Conservation (phyloP, 2,888 invertebrate genomes). For the Mechanitis mazaeus region DNA sequence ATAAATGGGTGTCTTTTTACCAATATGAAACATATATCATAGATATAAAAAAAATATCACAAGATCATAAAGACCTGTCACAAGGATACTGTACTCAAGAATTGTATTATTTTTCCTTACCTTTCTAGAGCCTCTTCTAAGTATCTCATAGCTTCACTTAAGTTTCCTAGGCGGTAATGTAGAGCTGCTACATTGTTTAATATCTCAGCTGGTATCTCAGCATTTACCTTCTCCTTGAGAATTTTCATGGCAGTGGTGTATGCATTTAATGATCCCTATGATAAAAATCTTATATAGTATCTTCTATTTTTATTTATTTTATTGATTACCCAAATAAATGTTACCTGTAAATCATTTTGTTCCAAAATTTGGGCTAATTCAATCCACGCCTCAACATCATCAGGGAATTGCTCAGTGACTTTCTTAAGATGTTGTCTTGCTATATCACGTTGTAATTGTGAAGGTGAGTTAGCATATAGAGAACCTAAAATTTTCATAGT, state of each 20-base stretch:
- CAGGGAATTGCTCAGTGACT: slow-evolving; percentile 96
- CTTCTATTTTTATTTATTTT: no score
- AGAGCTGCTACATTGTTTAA: slow-evolving; percentile 97
- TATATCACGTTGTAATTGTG: slow-evolving; percentile 93
- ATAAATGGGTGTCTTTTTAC: no score
- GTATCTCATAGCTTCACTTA: slow-evolving; percentile 88
- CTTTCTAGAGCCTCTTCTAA: slow-evolving; percentile 89
- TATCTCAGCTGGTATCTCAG: slow-evolving; percentile 98
- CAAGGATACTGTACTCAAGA: not conserved
- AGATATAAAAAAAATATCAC: no score
- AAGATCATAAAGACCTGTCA: no score
- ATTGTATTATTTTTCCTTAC: slow-evolving; percentile 44
- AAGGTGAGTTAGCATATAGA: slow-evolving; percentile 92
- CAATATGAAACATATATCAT: no score
- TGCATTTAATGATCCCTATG: slow-evolving; percentile 88
- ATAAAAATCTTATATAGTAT: not conserved
- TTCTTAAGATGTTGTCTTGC: slow-evolving; percentile 96
- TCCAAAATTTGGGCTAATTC: slow-evolving; percentile 98
- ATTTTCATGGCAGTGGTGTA: slow-evolving; percentile 96
- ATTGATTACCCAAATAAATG: not conserved
- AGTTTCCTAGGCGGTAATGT: slow-evolving; percentile 91
- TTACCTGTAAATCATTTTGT: slow-evolving; percentile 88
- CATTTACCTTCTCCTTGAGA: slow-evolving; percentile 92
- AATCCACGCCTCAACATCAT: slow-evolving; percentile 99
- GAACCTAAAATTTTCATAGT: slow-evolving; percentile 99